These are phyloP conservation scores for Gastrophysa polygoni DNA, from an alignment of 2,888 invertebrate genomes.

Conservation along the genomic window DNA sequence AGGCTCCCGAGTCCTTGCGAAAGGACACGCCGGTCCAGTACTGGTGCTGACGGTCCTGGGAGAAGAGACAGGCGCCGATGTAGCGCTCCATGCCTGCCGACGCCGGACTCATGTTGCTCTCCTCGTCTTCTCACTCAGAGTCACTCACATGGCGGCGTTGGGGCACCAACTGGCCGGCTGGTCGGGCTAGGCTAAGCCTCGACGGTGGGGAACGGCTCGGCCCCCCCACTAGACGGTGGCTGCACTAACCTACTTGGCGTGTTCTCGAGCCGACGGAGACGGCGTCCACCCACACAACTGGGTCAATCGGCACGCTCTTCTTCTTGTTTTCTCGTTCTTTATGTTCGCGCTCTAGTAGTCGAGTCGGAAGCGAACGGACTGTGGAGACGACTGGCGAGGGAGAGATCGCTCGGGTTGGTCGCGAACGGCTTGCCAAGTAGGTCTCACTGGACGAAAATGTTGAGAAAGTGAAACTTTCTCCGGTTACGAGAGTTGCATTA, in stretches of 20 bases:
- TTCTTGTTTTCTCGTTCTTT: too few species aligned
- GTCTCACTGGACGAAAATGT: neutral
- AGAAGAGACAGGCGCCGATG: conserved; percentile 67
- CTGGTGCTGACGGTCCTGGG: conserved; percentile 38
- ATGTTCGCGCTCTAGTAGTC: neutral
- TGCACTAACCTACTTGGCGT: conserved; percentile 58
- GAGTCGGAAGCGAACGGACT: neutral
- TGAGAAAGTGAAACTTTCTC: neutral
- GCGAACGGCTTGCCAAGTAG: neutral
- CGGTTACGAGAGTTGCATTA: neutral
- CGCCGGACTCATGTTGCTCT: conserved; percentile 79
- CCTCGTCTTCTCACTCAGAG: too few species aligned
- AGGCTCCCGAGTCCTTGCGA: conserved; percentile 61
- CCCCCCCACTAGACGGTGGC: conserved; percentile 28
- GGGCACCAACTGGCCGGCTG: too few species aligned
- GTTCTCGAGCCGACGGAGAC: conserved; percentile 34
- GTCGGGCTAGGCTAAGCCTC: too few species aligned
- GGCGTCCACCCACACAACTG: conserved; percentile 56
- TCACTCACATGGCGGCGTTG: too few species aligned
- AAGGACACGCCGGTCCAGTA: conserved; percentile 81
- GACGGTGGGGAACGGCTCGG: neutral
- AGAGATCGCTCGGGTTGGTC: neutral
- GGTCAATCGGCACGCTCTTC: conserved; percentile 52
- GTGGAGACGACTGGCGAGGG: neutral
- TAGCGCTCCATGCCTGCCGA: conserved; percentile 68